These are phyloP conservation scores for Acanthopagrus latus DNA, from an alignment of 2,797 vertebrate genomes.

Conservation along the genomic window DNA sequence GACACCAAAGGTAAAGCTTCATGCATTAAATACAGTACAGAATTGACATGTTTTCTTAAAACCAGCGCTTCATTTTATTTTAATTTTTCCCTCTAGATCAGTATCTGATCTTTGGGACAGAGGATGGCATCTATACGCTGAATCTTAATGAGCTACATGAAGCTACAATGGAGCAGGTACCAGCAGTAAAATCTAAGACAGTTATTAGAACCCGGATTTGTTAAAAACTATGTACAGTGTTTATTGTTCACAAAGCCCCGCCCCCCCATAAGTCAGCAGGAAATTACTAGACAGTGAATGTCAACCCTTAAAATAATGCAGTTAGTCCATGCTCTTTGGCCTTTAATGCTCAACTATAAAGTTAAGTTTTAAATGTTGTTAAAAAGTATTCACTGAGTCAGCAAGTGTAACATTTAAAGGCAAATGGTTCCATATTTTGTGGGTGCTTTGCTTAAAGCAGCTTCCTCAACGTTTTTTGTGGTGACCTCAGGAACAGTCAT, in stretches of 20 bases:
- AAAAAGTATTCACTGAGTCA: too few species aligned
- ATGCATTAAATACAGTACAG: not conserved
- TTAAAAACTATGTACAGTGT: not conserved
- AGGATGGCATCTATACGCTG: conserved; percentile 98
- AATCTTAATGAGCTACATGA: conserved; percentile 98
- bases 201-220: not conserved
- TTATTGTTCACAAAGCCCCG: not conserved
- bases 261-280: not conserved
- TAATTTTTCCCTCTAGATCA: conserved; percentile 86
- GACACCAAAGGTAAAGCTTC: conserved; percentile 93
- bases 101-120: conserved; percentile 98
- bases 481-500: too few species aligned
- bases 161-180: conserved; percentile 99
- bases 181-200: not conserved
- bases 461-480: too few species aligned
- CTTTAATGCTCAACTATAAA: too few species aligned
- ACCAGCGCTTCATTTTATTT: not conserved
- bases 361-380: too few species aligned
- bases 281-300: not conserved
- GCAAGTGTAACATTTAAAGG: too few species aligned
- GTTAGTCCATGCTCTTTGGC: not conserved
- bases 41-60: not conserved
- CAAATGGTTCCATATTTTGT: too few species aligned
- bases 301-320: not conserved
- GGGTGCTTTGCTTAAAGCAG: too few species aligned